Evolutionary conservation across 2,797 vertebrate species (phyloP), one percentile per base, ranked within the genome.

Genomic region (Macropodus opercularis): DNA sequence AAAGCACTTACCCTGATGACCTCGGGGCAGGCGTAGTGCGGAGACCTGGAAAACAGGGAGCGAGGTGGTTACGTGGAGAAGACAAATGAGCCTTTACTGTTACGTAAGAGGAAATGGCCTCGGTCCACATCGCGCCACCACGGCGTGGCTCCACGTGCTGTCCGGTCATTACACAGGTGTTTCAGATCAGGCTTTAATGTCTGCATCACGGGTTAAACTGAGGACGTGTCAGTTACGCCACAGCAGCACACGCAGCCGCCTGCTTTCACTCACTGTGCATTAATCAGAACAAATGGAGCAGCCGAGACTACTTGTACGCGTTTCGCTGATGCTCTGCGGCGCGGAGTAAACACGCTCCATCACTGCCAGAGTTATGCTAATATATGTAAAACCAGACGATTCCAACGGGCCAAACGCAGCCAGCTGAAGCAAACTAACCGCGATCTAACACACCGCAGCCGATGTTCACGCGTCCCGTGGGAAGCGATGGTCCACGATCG

Each of bases 21-120:
- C 86, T 94, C 93, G 75, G 93, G 93, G 77, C 93, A 93, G 77
- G 93, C 93, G 41, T 94, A 94, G 82, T 94, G 93, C 4, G 93
- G 93, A 60, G 93, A 94, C 69, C 93, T 94, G 87, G 7, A 43
- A 75, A 26, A 60, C 64, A 87, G 31, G 74, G 18, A 77, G n/a
- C 69, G 23, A 73, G 47, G 54, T 8, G 2, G 52, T 71, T 51
- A 80, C 8, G 13, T 31, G 47, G 39, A 50, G 17, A 40, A 35
- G 18, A 19, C 34, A 24, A 21, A 42, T 32, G 10, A 12, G 27
- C 47, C 36, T 32, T 47, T 12, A 13, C 6, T 4, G 0, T 76
- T 80, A 62, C 36, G 0, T 53, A 72, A 81, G 31, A 35, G 5
- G 2, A 39, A 55, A 29, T 19, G 41, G 21, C 50, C 69, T 60